Evolutionary conservation across 2,113 vertebrate species (phyloP), one percentile per base, ranked within the genome.

Genomic region (Crotalus viridis): DNA sequence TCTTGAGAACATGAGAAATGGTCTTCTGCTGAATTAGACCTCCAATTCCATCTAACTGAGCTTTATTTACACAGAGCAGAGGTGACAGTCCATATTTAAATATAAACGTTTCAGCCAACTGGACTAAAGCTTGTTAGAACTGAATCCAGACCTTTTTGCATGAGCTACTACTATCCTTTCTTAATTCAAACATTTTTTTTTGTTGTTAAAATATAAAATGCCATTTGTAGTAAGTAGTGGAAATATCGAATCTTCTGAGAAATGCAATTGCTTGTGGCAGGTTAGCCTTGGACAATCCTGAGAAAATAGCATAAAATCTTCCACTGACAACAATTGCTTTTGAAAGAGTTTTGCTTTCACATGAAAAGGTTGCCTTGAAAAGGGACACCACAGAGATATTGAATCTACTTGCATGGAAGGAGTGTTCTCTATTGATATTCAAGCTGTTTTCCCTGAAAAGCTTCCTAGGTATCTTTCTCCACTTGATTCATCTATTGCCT

Each of bases 261-360:
- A 94, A 93, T 89, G 51, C 51, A 64, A 0, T 64, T 22, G 33
- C 93, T 93, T 54, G 85, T 86, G 92, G 56, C 89, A 85, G 61
- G 89, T 5, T 6, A 46, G 6, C 39, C 90, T 57, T 54, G 90
- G 89, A 85, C 90, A 91, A 10, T 69, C 26, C 1, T 95, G 91
- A 94, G 93, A 96, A 94, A 94, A 92, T 46, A 95, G 91, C 94
- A 69, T n/a, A 93, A 88, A 85, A 90, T 95, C 87, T 95, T 52
- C 43, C 85, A 52, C 92, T 94, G 93, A 93, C 88, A 81, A 19
- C 74, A 91, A 56, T 74, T 96, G 21, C 54, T 81, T 95, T 93
- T 93, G 89, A 95, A 95, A 95, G 69, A 22, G 12, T 94, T 96
- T 94, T 93, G 59, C 89, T 96, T 95, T 95, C 55, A 2, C 89